Evolutionary conservation across 2,113 vertebrate species (phyloP).

Genomic region (Sturnus vulgaris): DNA sequence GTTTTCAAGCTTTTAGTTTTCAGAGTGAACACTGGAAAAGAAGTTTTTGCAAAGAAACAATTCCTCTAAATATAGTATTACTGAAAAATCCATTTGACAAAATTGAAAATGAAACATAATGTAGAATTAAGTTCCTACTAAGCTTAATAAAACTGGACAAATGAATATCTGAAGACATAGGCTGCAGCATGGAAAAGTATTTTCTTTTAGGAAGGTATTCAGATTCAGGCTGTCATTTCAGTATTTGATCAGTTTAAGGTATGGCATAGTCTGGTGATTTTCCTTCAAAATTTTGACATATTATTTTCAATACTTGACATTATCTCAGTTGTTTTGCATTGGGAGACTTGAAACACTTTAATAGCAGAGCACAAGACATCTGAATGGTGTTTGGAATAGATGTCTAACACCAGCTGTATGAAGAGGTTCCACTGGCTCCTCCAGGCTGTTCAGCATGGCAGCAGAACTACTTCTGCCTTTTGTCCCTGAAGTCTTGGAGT

Average conservation of each 20-base stretch:
- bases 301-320: neutral
- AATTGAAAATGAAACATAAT: neutral
- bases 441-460: neutral
- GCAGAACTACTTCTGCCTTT: neutral
- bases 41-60: neutral
- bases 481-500: neutral
- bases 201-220: neutral
- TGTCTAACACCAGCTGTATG: neutral
- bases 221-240: neutral
- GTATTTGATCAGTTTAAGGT: neutral
- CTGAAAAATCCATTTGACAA: neutral
- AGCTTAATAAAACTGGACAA: neutral
- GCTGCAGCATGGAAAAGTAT: neutral
- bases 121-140: neutral
- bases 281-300: neutral
- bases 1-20: neutral
- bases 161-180: neutral
- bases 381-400: neutral
- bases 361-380: neutral
- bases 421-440: neutral
- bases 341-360: neutral
- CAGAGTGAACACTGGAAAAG: neutral
- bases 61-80: neutral
- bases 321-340: neutral
- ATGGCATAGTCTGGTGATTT: neutral